These are phyloP conservation scores for Rhimphoctona megacephalus DNA, from an alignment of 2,888 invertebrate species.

Conservation along the genomic window DNA sequence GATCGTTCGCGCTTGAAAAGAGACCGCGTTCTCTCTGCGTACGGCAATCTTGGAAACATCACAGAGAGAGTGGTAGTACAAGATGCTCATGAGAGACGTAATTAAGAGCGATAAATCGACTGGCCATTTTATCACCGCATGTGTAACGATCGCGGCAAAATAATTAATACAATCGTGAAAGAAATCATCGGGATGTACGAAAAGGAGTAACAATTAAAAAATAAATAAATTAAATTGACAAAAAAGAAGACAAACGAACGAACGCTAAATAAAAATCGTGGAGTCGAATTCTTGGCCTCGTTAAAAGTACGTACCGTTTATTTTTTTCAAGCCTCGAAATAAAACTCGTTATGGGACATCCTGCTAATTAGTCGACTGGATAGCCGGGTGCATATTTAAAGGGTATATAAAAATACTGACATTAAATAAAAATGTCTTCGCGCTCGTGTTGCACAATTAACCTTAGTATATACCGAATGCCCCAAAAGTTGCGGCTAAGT, in stretches of 20 bases:
- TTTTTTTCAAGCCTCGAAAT: constrained; percentile 8
- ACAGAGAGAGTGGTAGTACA: background rate
- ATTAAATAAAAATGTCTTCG: constrained; percentile 30
- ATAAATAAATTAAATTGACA: background rate
- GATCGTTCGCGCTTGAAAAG: constrained; percentile 9
- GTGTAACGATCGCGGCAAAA: constrained; percentile 33
- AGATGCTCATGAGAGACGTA: constrained; percentile 22
- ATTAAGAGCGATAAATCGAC: constrained; percentile 62
- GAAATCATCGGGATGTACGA: constrained; percentile 11
- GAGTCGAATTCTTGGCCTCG: constrained; percentile 45
- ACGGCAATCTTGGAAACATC: background rate
- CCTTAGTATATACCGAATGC: background rate
- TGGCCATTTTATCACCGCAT: constrained; percentile 27
- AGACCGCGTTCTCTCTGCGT: constrained; percentile 22
- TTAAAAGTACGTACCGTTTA: constrained; percentile 34
- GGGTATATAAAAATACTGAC: constrained; percentile 36
- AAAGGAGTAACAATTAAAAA: constrained; percentile 10
- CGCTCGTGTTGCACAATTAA: background rate
- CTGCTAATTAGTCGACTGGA: constrained; percentile 59
- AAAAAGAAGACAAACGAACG: background rate
- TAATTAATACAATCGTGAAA: constrained; percentile 53
- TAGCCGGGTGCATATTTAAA: constrained; percentile 30
- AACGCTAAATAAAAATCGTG: background rate
- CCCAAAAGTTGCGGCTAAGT: background rate
- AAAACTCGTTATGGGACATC: constrained; percentile 47